phyloP scores from a whole-genome alignment of 1,140 invertebrate genomes.

The Drosophila teissieri region DNA sequence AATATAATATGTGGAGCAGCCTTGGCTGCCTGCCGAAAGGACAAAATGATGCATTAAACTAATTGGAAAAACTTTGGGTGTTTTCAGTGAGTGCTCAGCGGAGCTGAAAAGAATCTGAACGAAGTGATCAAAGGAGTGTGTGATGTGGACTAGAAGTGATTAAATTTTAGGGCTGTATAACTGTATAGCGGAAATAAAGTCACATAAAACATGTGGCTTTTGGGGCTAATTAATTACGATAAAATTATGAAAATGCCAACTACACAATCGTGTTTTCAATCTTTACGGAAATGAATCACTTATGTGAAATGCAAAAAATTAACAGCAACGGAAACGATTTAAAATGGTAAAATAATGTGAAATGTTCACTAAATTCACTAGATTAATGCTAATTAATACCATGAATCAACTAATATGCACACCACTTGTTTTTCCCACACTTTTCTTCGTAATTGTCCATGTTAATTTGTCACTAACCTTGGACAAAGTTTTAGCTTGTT shows the following conservation, averaged over 20 bases:
- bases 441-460: conserved; percentile 27
- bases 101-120: conserved; percentile 11
- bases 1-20: conserved; percentile 41
- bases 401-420: not conserved
- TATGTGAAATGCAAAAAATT: not conserved
- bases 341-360: not conserved
- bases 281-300: not conserved
- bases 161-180: conserved; percentile 1
- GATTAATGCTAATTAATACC: not conserved
- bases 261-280: conserved; percentile 3
- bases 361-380: no score
- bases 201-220: not conserved
- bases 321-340: conserved; percentile 10
- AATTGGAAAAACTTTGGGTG: conserved; percentile 55
- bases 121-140: conserved; percentile 21
- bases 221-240: not conserved
- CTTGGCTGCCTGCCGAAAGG: conserved; percentile 66
- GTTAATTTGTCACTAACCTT: conserved; percentile 35
- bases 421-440: conserved; percentile 30
- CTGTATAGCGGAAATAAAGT: not conserved
- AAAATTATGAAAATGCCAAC: not conserved
- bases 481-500: conserved; percentile 29
- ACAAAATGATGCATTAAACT: conserved; percentile 74
- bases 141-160: conserved; percentile 19
- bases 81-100: conserved; percentile 17